Evolutionary conservation across 2,797 vertebrate species (phyloP), one percentile per base, ranked within the genome.

Genomic region (Botia almorhae): DNA sequence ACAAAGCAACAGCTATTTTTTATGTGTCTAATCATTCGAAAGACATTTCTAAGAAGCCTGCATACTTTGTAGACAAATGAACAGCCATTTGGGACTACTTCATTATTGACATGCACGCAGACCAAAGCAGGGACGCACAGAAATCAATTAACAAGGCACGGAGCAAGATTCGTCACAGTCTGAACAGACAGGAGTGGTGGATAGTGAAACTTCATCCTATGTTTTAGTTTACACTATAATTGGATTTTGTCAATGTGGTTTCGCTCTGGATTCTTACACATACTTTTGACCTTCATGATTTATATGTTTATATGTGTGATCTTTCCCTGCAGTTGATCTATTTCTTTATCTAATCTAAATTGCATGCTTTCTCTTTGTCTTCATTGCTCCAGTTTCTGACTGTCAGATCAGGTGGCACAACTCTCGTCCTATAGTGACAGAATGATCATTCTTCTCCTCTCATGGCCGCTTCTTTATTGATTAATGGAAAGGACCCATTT

Each of bases 401-500:
- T 33, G 51, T 70, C 56, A 70, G 56, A 50, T 71, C 69, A 51
- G 51, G 68, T 51, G 65, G 65, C 33, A 71, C 21, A 67, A 68
- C 65, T 78, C 65, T 69, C 29, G 17, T 39, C 36, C 51, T 77
- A 56, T 53, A 67, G 73, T 80, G 84, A 81, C 84, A 81, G 64
- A 17, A 53, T 73, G 78, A 85, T 85, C 75, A 81, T 72, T 85
- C 69, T 80, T 83, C 74, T 64, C 86, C 69, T 82, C 76, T 88
- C 74, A 86, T 86, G 86, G 80, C 81, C 70, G 46, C 72, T 84
- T 72, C 65, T 80, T 84, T 72, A 87, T 87, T 87, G 89, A 91
- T 92, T 90, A 85, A 83, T 72, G 83, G 85, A 86, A 82, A 86
- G 86, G 26, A 26, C 76, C 71, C 70, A 74, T 79, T 89, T 90